These are phyloP conservation scores for Hippocampus abdominalis DNA, from an alignment of 2,113 vertebrate species.

Conservation along the genomic window DNA sequence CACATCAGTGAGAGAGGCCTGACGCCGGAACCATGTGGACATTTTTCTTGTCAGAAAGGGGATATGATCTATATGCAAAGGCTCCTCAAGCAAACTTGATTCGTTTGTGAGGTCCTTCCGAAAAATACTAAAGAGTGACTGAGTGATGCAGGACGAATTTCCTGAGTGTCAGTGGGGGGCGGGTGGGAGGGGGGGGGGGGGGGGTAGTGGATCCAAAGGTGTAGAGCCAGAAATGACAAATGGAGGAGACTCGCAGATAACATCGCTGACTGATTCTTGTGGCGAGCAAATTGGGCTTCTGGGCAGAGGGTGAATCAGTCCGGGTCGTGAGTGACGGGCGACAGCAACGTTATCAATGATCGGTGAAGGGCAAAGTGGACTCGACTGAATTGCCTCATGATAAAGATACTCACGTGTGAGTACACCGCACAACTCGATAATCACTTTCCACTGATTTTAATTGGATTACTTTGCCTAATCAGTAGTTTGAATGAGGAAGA, in stretches of 20 bases:
- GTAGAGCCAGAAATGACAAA: slow-evolving; percentile 41
- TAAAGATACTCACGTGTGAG: slow-evolving; percentile 56
- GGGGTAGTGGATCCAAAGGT: slow-evolving; percentile 6
- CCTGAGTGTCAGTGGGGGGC: background rate
- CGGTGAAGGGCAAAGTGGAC: slow-evolving; percentile 46
- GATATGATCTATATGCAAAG: slow-evolving; percentile 70
- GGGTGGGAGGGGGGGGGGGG: background rate
- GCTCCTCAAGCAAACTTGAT: slow-evolving; percentile 53
- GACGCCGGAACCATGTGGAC: slow-evolving; percentile 31
- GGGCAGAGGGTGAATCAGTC: slow-evolving; percentile 63
- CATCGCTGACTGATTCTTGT: slow-evolving; percentile 64
- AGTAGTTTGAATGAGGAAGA: slow-evolving; percentile 5
- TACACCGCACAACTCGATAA: slow-evolving; percentile 40
- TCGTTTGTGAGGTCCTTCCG: slow-evolving; percentile 62
- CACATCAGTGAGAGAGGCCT: slow-evolving; percentile 41
- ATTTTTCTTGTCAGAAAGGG: slow-evolving; percentile 67
- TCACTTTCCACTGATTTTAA: slow-evolving; percentile 50
- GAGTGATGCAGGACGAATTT: slow-evolving; percentile 15
- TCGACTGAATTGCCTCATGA: slow-evolving; percentile 53
- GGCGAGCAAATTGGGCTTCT: slow-evolving; percentile 67
- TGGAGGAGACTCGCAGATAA: slow-evolving; percentile 64
- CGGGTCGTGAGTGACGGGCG: slow-evolving; percentile 60
- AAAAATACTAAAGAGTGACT: slow-evolving; percentile 21
- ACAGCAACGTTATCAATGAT: slow-evolving; percentile 57
- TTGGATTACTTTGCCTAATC: slow-evolving; percentile 29